Base-by-base conservation (phyloP, 2,797 vertebrate genomes). In the Rhinogobio ventralis region DNA sequence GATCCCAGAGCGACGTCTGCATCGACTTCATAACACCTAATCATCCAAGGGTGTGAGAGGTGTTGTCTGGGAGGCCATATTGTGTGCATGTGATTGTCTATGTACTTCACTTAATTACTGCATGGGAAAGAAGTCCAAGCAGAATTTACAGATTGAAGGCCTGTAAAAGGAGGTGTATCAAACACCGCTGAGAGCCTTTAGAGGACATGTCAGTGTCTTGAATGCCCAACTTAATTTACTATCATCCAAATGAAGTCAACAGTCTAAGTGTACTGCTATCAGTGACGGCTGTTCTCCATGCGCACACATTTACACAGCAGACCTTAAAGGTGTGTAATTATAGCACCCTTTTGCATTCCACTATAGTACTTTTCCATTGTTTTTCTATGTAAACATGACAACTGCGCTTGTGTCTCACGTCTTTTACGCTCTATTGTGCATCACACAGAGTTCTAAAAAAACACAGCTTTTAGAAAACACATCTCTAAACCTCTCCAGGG, bases 211-310 rank as follows among this genome's bases (percentile, higher is more conserved):
- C 86, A 87, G 79, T 23, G 17, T 53, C 66, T 72, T 85, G 86
- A 88, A 90, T 87, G 62, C 25, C 88, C 46, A 30, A n/a, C 25
- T 53, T 82, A 86, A 89, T 88, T 89, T 90, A 90, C 78, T 75
- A 60, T 74, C 67, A 33, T 55, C 74, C 64, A 84, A 89, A 90
- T 89, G 33, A 90, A 86, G 81, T 89, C 81, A 83, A 42, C 79
- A 55, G 68, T 77, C 60, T 42, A 66, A 67, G 55, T 76, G 33
- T 23, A 45, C 17, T 42, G 42, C 64, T 64, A 23, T 71, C 15
- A 2, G 30, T 25, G 66, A 81, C 49, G 19, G 53, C 17, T 81
- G 33, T 46, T 82, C 53, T 45, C 68, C 39, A 62, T 46, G 57
- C 9, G 25, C 19, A 62, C 79, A 57, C 25, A 72, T 42, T 45